Conservation (phyloP, 2,797 vertebrate genomes). For the Epinephelus coioides region DNA sequence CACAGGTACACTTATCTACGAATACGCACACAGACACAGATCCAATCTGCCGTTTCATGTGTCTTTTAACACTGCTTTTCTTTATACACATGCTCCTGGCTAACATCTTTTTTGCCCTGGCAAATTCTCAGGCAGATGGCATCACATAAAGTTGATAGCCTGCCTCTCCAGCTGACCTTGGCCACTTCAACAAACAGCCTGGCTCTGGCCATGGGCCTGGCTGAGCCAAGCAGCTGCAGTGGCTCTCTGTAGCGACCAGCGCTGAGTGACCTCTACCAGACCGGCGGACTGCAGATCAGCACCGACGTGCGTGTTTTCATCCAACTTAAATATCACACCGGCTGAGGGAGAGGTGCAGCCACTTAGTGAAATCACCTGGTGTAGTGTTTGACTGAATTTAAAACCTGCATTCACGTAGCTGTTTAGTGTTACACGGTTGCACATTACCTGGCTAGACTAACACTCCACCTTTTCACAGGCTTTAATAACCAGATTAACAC, state of each 20-base stretch:
- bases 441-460: conserved; percentile 53
- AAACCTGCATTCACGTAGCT: conserved; percentile 42
- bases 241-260: conserved; percentile 26
- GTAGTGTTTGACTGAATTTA: conserved; percentile 39
- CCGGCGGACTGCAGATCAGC: conserved; percentile 26
- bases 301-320: conserved; percentile 19
- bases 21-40: conserved; percentile 32
- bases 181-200: conserved; percentile 39
- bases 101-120: conserved; percentile 40
- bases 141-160: conserved; percentile 60
- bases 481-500: conserved; percentile 51
- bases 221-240: conserved; percentile 44
- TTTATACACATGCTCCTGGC: conserved; percentile 19
- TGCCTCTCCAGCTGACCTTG: conserved; percentile 52
- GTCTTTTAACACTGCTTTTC: conserved; percentile 47
- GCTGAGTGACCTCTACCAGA: conserved; percentile 44
- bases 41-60: conserved; percentile 52
- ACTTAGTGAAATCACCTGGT: conserved; percentile 43
- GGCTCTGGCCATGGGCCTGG: conserved; percentile 20
- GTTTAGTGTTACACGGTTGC: conserved; percentile 34
- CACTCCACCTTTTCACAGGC: conserved; percentile 18
- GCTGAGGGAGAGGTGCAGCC: conserved; percentile 24
- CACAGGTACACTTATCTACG: conserved; percentile 42
- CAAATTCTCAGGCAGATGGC: conserved; percentile 54
- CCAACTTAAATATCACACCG: conserved; percentile 21